phyloP scores from a whole-genome alignment of 2,113 vertebrate species.

The Empidonax alnorum region DNA sequence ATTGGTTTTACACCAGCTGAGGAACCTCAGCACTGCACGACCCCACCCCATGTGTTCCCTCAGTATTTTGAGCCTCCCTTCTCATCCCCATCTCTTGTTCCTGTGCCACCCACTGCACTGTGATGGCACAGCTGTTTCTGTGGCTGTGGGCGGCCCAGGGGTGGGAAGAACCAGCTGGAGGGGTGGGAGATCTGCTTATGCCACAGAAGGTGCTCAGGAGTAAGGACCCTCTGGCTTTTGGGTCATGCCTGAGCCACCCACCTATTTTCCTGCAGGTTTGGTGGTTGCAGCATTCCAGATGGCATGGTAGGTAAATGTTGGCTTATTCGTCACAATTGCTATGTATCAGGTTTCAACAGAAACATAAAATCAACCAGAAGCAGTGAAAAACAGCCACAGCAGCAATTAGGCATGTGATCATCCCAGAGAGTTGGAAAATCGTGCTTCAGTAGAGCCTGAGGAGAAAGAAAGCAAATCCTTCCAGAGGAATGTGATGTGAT shows the following conservation, averaged over 20 bases:
- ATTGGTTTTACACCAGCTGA: not conserved
- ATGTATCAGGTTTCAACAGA: not conserved
- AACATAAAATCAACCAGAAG: not conserved
- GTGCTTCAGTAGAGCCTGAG: not conserved
- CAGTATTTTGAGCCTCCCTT: not conserved
- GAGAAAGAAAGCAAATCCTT: not conserved
- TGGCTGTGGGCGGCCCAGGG: not conserved
- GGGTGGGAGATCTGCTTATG: not conserved
- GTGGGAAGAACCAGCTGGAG: not conserved
- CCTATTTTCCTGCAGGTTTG: too few relatives aligned
- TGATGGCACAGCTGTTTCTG: conserved; percentile 10
- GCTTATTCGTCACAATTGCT: not conserved
- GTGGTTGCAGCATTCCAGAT: not conserved
- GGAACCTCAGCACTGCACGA: fast-evolving
- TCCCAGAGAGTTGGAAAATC: not conserved
- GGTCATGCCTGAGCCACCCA: fast-evolving
- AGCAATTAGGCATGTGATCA: conserved; percentile 1
- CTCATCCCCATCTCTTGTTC: not conserved
- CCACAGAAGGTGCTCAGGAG: fast-evolving
- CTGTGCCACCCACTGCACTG: not conserved
- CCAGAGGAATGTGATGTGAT: not conserved
- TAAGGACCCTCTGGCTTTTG: not conserved
- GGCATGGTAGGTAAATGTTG: not conserved
- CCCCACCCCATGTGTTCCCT: not conserved
- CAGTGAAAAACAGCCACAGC: not conserved